Evolutionary conservation across 2,113 vertebrate genomes (phyloP), one percentile per base, ranked within the genome.

Genomic region (Callipepla squamata): DNA sequence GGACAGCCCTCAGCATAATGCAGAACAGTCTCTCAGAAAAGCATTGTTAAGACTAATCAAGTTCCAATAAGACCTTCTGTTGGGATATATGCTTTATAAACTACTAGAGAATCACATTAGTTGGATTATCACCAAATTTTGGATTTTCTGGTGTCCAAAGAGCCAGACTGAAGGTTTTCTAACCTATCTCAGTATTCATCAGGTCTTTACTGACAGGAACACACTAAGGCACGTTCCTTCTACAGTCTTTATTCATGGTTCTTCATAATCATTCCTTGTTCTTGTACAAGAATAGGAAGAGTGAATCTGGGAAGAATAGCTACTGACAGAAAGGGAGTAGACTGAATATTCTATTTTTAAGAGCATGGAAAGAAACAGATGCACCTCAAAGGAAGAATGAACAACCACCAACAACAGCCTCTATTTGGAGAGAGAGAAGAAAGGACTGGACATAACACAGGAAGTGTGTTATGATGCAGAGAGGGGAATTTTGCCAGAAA

Each of bases 371-470:
- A 50, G 45, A 66, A 89, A 67, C 26, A 44, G 2, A 3, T 9
- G 28, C 21, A 3, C 3, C 8, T 9, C 45, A 42, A 38, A 42
- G 7, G 48, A 85, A 62, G 17, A 66, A 58, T 16, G 42, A 89
- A 18, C 20, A 82, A 36, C 11, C 9, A 77, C 63, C n/a, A 66
- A 47, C 26, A 57, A 11, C 4, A 74, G 14, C 36, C 14, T 85
- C 50, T 17, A 32, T 7, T 4, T 26, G 32, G 32, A 20, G 16
- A 80, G 32, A 80, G 8, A 11, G 13, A 22, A 79, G 10, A 80
- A 83, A 73, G 13, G 19, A 20, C 17, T 53, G 25, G 15, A 48
- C 0, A 0, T 7, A 14, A 28, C 48, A 34, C 6, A 9, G 55
- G 40, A 90, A 80, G 18, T 28, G 36, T 36, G 36, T 36, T 36